Base-by-base conservation (phyloP, 2,888 invertebrate genomes). In the Dolichomitus sp. region DNA sequence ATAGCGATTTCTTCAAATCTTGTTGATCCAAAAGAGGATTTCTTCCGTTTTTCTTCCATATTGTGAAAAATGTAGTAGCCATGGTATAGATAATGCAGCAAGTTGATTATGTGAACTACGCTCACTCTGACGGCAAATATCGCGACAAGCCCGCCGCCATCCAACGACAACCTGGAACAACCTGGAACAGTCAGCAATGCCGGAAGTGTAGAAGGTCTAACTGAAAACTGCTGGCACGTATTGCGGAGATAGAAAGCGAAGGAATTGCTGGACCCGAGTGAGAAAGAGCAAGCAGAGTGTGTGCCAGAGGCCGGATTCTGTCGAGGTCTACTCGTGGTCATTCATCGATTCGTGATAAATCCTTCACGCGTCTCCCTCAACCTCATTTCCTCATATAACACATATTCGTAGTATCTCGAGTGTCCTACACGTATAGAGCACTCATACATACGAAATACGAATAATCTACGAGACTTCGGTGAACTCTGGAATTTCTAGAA, bases 301-400 rank as follows among this genome's bases (percentile, higher is more conserved):
- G 12, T 54, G 14, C 33, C 11, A 59, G 30, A 33, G 59, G 48
- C 72, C 61, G 72, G 61, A 73, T 73, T 50, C 61, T 14, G n/a
- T 50, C 61, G 61, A 48, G 48, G 73, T 45, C 69, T 23, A 6
- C 17, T 61, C 37, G 61, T 61, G 40, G 48, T 63, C 12, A 37
- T 37, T 66, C 72, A 79, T 75, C 65, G 65, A 75, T 75, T 66
- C 57, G 65, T 75, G 65, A 75, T 75, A 75, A 75, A 75, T 74
- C 17, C 30, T 54, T 74, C 42, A 48, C 40, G n/a, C 17, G 5
- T 17, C 54, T 65, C 40, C 12, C 54, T 52, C 50, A 40, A 42
- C 45, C 42, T 57, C 48, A 42, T 75, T 75, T 65, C 17, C 23
- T 27, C 42, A 19, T 42, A 30, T 17, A 45, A 40, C 59, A 48